Conservation (phyloP, 2,888 invertebrate genomes). For the Argyresthia albistria region DNA sequence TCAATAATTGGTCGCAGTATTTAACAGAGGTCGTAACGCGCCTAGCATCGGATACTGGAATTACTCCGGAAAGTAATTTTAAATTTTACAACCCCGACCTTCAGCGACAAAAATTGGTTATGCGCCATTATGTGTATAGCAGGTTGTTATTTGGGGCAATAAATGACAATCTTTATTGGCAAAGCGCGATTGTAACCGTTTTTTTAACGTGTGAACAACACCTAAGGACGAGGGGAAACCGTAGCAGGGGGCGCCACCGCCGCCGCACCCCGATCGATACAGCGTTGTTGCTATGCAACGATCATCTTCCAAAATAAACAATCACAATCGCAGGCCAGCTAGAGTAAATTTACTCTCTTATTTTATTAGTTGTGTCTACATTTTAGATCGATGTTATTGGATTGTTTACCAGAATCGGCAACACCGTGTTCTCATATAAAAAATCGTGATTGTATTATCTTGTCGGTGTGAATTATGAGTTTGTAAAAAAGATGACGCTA, state of each 20-base stretch:
- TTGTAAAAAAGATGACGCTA: conserved; percentile 40
- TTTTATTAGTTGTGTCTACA: conserved; percentile 69
- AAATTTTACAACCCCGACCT: too few species aligned
- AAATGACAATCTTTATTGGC: too few species aligned
- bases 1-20: too few species aligned
- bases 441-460: conserved; percentile 19
- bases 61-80: too few species aligned
- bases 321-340: conserved; percentile 51
- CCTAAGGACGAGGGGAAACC: not conserved
- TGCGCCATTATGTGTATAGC: too few species aligned
- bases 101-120: too few species aligned
- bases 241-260: conserved; percentile 35
- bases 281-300: conserved; percentile 58
- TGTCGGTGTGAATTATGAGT: conserved; percentile 5
- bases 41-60: too few species aligned
- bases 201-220: too few species aligned
- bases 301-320: conserved; percentile 73
- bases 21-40: too few species aligned
- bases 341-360: conserved; percentile 68
- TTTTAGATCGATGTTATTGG: conserved; percentile 65
- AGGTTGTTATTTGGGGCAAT: too few species aligned
- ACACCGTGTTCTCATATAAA: conserved; percentile 39
- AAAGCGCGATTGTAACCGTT: too few species aligned
- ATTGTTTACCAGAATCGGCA: conserved; percentile 34
- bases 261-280: conserved; percentile 51